Conservation (phyloP, 53 echinoderm and acorn worm species). For the Apostichopus leukothele region DNA sequence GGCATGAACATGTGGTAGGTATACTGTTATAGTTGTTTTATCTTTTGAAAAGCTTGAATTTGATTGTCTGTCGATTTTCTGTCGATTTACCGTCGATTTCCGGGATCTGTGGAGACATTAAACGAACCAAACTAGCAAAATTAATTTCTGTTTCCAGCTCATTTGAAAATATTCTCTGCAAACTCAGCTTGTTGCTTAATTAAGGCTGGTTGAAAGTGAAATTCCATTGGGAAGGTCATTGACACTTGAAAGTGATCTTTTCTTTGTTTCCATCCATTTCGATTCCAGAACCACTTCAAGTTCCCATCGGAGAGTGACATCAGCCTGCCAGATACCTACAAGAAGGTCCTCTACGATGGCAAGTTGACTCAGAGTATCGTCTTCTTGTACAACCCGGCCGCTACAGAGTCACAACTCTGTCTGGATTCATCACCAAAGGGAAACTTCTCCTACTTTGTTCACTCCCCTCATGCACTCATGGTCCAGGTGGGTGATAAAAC, state of each 20-base stretch:
- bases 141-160: no score
- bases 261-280: neutral
- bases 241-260: neutral
- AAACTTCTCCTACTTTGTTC: conserved; percentile 96
- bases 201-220: no score
- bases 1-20: no score
- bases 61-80: no score
- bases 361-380: conserved; percentile 95
- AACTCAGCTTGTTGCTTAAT: no score
- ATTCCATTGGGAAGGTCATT: neutral
- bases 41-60: no score
- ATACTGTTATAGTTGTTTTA: no score
- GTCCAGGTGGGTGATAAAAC: conserved; percentile 68
- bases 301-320: conserved; percentile 99
- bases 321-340: conserved; percentile 88
- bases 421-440: conserved; percentile 98
- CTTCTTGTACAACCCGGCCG: conserved; percentile 97
- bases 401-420: conserved; percentile 90
- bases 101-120: no score
- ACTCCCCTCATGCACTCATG: conserved; percentile 99
- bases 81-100: no score
- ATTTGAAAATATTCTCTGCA: no score
- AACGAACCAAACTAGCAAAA: no score
- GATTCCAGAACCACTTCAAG: conserved; percentile 91
- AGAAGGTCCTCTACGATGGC: conserved; percentile 95